phyloP scores from a whole-genome alignment of 2,113 vertebrate species.

The Salminus brasiliensis region DNA sequence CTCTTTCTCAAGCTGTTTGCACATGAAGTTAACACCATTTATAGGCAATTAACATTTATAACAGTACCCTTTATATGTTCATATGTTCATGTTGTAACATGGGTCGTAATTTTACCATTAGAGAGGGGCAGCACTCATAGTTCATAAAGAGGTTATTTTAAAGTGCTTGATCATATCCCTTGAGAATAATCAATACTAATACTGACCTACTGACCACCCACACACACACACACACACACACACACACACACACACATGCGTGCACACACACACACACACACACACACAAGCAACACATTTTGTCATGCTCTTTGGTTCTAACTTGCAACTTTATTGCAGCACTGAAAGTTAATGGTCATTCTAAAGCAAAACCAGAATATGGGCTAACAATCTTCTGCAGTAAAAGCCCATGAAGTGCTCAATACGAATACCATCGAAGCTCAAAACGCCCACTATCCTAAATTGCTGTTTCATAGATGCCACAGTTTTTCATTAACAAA shows the following conservation, averaged over 20 bases:
- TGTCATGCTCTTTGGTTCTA: neutral
- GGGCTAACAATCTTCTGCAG: neutral
- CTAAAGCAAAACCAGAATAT: conserved; percentile 2
- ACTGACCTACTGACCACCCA: conserved; percentile 22
- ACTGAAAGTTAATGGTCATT: conserved; percentile 41
- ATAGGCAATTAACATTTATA: conserved; percentile 22
- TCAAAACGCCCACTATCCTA: neutral
- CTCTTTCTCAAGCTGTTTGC: neutral
- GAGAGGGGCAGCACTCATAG: neutral
- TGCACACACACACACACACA: neutral
- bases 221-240: neutral
- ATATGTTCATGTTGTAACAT: neutral
- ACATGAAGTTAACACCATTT: neutral
- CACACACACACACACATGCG: neutral
- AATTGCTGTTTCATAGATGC: neutral
- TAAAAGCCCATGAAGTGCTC: conserved; percentile 4
- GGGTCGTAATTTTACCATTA: neutral
- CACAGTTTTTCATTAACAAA: no score
- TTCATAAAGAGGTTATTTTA: neutral
- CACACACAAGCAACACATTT: conserved; percentile 21
- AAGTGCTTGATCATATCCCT: neutral
- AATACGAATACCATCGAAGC: neutral
- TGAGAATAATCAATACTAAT: conserved; percentile 3
- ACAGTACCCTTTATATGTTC: neutral
- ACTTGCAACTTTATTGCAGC: conserved; percentile 8